Conservation (phyloP, 2,888 invertebrate genomes). For the Leptarthrus brevirostris region DNA sequence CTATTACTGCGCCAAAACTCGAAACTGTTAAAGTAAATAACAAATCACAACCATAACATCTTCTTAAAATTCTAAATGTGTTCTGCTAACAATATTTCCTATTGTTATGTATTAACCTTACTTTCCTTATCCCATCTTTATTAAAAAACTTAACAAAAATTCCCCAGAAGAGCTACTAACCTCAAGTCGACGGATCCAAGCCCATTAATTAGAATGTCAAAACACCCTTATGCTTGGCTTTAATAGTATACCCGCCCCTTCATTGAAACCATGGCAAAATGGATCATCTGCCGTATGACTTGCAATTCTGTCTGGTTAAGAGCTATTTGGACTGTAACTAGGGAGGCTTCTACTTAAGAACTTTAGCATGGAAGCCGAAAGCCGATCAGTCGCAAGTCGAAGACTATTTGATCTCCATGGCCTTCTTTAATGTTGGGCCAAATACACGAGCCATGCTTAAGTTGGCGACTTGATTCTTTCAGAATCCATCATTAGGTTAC, state of each 20-base stretch:
- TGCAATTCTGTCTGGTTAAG: constrained; percentile 24
- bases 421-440: neutral
- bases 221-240: constrained; percentile 38
- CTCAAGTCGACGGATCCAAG: neutral
- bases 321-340: constrained; percentile 19
- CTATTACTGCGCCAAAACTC: too few species aligned
- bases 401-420: constrained; percentile 12
- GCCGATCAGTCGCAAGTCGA: constrained; percentile 13
- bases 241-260: constrained; percentile 39
- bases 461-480: constrained; percentile 37
- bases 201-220: constrained; percentile 43
- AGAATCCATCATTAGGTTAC: constrained; percentile 26
- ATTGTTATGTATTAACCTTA: too few species aligned
- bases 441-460: constrained; percentile 13
- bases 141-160: too few species aligned
- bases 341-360: constrained; percentile 20
- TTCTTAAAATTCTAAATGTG: too few species aligned
- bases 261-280: constrained; percentile 35
- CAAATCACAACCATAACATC: too few species aligned
- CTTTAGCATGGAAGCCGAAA: neutral
- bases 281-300: constrained; percentile 36
- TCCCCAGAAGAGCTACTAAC: neutral
- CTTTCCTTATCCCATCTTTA: too few species aligned
- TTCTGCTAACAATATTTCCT: too few species aligned
- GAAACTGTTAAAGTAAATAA: too few species aligned